A percentile compares a stretch with the other conserved stretches of the same genome.
phyloP scores from a whole-genome alignment of 2,113 vertebrate genomes.

The Arvicanthis niloticus region DNA sequence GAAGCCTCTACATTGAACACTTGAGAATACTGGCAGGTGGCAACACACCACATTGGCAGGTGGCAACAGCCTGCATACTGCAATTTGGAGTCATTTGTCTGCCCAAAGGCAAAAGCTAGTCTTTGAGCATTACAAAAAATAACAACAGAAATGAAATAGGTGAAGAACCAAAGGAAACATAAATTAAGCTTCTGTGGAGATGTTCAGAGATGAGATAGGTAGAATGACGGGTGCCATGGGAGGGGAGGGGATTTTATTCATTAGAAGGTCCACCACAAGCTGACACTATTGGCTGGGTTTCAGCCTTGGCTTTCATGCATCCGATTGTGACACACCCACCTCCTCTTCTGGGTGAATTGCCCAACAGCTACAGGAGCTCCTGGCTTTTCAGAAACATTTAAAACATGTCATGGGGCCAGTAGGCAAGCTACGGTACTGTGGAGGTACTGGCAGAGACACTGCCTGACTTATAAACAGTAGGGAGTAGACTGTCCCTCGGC shows the following conservation, averaged over 20 bases:
- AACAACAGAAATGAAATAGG: constrained; percentile 33
- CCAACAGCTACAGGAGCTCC: not conserved
- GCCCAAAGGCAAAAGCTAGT: constrained; percentile 49
- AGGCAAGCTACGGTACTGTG: not conserved
- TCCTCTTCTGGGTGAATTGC: not conserved
- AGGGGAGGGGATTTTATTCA: constrained; percentile 26
- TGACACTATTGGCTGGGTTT: not conserved
- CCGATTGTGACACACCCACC: not conserved
- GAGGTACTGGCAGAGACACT: not conserved
- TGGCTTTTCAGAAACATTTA: not conserved
- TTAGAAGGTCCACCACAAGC: not conserved
- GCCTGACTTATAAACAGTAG: not conserved
- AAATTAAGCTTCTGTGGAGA: constrained; percentile 64
- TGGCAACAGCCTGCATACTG: not conserved
- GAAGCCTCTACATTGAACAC: not conserved
- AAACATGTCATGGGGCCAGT: not conserved
- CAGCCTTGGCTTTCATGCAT: not conserved
- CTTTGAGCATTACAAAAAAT: constrained; percentile 45
- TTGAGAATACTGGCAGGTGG: not conserved
- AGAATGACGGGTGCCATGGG: constrained; percentile 27
- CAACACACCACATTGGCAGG: not conserved
- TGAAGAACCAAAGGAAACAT: constrained; percentile 65
- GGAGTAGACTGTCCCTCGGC: not conserved
- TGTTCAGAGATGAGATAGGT: constrained; percentile 67
- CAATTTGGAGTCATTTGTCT: not conserved